phyloP scores from a whole-genome alignment of 2,113 vertebrate genomes.

The Brienomyrus longianalis region DNA sequence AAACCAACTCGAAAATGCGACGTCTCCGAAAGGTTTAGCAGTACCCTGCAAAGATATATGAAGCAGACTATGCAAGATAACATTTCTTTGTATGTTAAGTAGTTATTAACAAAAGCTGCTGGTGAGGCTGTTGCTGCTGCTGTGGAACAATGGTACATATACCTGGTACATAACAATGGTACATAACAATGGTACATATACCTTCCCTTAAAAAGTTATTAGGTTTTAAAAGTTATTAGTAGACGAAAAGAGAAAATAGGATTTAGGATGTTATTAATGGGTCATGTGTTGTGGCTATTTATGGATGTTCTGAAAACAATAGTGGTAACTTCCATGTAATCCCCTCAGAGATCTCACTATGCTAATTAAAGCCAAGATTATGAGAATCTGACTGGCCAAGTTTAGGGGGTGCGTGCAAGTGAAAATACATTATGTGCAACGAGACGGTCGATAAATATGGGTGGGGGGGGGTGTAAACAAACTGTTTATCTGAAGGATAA shows the following conservation, averaged over 20 bases:
- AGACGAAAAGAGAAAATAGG: slow-evolving; percentile 3
- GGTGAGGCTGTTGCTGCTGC: background rate
- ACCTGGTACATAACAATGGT: background rate
- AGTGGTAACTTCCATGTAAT: slow-evolving; percentile 6
- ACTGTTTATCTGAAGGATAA: background rate
- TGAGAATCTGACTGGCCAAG: background rate
- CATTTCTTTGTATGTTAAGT: background rate
- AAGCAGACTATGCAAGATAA: background rate
- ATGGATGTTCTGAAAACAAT: slow-evolving; percentile 13
- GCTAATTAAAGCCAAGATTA: background rate
- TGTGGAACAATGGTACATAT: background rate
- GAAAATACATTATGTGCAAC: background rate
- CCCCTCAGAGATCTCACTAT: background rate
- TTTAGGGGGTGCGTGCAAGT: background rate
- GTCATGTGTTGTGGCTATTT: slow-evolving; percentile 20
- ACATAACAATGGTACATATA: background rate
- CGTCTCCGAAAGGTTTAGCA: background rate
- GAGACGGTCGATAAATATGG: background rate
- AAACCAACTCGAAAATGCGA: background rate
- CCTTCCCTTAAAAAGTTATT: background rate
- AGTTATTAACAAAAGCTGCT: background rate
- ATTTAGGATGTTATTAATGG: slow-evolving; percentile 19
- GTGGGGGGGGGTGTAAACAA: background rate
- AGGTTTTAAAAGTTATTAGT: background rate
- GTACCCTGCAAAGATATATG: background rate